Evolutionary conservation across 2,113 vertebrate genomes (phyloP).

Genomic region (Mormyrus iriodes): DNA sequence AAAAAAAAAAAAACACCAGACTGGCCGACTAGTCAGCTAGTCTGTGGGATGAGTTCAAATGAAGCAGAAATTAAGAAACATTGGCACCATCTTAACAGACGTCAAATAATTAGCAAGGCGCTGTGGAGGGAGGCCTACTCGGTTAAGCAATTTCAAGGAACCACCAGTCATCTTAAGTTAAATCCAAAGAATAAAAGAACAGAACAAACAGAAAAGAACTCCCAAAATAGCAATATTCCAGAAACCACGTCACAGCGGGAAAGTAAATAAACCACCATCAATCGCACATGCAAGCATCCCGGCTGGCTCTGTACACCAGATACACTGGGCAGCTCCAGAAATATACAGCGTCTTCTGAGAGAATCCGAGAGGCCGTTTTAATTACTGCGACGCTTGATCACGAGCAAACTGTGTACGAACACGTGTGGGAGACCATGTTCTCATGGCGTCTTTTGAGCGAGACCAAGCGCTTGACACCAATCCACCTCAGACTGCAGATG

Average conservation of each 20-base stretch:
- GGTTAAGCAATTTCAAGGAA: neutral
- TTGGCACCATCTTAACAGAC: neutral
- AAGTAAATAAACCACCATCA: conserved; percentile 70
- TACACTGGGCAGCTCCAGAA: conserved; percentile 59
- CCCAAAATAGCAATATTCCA: conserved; percentile 58
- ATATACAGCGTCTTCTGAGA: conserved; percentile 68
- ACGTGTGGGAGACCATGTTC: conserved; percentile 51
- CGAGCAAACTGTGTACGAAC: conserved; percentile 57
- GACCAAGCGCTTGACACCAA: conserved; percentile 24
- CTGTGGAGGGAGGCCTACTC: neutral
- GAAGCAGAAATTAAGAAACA: neutral
- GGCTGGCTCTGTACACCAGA: conserved; percentile 51
- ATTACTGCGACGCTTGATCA: conserved; percentile 63
- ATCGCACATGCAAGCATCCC: conserved; percentile 65
- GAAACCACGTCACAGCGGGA: conserved; percentile 55
- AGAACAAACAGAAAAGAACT: conserved; percentile 41
- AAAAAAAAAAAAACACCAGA: conserved; percentile 28
- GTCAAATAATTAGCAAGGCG: neutral
- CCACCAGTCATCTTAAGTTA: neutral
- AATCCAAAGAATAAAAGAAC: conserved; percentile 39
- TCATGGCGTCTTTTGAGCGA: conserved; percentile 36
- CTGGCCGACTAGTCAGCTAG: neutral
- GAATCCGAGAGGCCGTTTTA: conserved; percentile 65
- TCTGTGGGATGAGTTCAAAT: neutral
- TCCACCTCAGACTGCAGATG: neutral